Conservation (phyloP, 1,140 invertebrate species). For the Aphelenchoides besseyi region DNA sequence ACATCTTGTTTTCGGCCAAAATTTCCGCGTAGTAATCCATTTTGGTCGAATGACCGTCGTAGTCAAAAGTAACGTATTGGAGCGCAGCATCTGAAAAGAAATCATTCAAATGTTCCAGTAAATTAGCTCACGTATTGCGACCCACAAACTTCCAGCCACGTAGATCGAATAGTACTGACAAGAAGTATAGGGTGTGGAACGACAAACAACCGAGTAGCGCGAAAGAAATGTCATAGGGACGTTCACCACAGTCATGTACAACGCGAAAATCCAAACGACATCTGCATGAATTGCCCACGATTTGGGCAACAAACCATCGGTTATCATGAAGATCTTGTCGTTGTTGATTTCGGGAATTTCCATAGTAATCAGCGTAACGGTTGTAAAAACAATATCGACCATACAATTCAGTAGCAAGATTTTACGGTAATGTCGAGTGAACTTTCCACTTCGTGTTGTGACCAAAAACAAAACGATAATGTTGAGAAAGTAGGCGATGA, state of each 20-base stretch:
- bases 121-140: too few relatives aligned
- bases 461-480: neutral
- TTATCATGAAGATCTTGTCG: slow-evolving; percentile 12
- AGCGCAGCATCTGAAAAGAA: neutral
- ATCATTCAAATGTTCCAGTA: too few relatives aligned
- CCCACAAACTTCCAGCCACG: neutral
- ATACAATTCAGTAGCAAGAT: slow-evolving; percentile 11
- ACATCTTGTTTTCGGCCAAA: neutral
- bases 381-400: neutral
- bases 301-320: neutral
- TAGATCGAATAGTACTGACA: neutral
- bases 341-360: slow-evolving; percentile 1
- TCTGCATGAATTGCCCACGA: neutral
- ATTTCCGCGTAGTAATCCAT: neutral
- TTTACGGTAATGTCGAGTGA: neutral
- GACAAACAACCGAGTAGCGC: slow-evolving; percentile 3
- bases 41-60: slow-evolving; percentile 2
- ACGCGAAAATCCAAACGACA: neutral
- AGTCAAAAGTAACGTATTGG: neutral
- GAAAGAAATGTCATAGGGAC: neutral
- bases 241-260: slow-evolving; percentile 10
- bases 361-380: slow-evolving; percentile 5
- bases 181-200: neutral
- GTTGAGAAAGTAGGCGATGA: slow-evolving; percentile 9
- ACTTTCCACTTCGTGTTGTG: neutral